These are phyloP conservation scores for Mesodorylaimus sp. DNA, from an alignment of 2,888 invertebrate species.

Conservation along the genomic window DNA sequence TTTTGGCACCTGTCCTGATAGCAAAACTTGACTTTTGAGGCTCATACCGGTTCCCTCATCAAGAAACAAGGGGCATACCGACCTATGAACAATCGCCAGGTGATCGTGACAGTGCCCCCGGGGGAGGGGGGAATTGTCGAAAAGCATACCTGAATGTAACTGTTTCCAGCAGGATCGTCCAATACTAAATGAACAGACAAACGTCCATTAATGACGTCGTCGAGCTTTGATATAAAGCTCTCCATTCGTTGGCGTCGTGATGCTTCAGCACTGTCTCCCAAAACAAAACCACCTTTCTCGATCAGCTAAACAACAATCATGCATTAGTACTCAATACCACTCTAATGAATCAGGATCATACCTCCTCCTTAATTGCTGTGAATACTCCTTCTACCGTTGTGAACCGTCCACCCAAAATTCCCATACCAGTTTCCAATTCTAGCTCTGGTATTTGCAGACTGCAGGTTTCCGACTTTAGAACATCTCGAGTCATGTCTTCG, in stretches of 20 bases:
- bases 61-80: too few species aligned
- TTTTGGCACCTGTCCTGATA: too few species aligned
- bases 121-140: too few species aligned
- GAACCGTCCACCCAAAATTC: constrained; percentile 73
- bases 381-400: constrained; percentile 83
- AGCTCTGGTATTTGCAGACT: constrained; percentile 61
- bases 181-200: constrained; percentile 53
- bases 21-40: too few species aligned
- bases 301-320: constrained; percentile 17
- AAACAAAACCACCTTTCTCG: constrained; percentile 23
- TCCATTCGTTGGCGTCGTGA: constrained; percentile 41
- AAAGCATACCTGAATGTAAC: constrained; percentile 75
- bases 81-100: too few species aligned
- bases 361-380: constrained; percentile 49
- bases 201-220: constrained; percentile 44
- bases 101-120: too few species aligned
- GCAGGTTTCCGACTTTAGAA: constrained; percentile 78
- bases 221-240: constrained; percentile 47
- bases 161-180: constrained; percentile 94
- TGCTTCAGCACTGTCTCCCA: constrained; percentile 47
- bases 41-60: too few species aligned
- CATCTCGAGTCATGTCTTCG: constrained; percentile 72
- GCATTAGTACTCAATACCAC: constrained; percentile 32
- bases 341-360: constrained; percentile 12
- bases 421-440: constrained; percentile 63